Conservation (phyloP, 1,140 invertebrate genomes). For the Pseudomyrmex dendroicus region DNA sequence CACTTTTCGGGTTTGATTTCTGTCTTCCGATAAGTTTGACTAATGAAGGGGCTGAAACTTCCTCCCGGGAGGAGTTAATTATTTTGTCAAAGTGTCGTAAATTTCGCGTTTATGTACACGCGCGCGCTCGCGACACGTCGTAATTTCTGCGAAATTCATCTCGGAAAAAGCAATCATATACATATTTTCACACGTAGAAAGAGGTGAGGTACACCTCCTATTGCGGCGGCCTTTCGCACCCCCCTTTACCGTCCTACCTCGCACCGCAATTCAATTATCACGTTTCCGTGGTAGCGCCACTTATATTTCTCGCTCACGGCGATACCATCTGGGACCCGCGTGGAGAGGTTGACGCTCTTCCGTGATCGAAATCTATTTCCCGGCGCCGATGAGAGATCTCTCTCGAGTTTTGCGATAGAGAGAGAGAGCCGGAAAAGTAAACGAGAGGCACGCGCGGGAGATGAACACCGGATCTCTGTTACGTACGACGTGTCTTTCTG, state of each 20-base stretch:
- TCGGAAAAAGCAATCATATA: not conserved
- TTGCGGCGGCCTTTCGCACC: too few species aligned
- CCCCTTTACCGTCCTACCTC: not conserved
- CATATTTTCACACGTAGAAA: not conserved
- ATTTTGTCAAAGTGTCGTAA: not conserved
- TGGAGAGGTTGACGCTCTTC: not conserved
- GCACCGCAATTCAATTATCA: slow-evolving; percentile 41
- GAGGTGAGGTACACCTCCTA: too few species aligned
- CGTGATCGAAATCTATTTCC: slow-evolving; percentile 50
- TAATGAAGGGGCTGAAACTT: too few species aligned
- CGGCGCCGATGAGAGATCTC: slow-evolving; percentile 3
- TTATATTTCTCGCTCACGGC: slow-evolving; percentile 31
- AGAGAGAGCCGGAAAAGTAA: slow-evolving; percentile 2
- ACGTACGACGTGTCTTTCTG: slow-evolving; percentile 19
- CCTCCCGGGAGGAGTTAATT: not conserved
- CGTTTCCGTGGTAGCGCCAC: slow-evolving; percentile 10
- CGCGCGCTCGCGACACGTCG: not conserved
- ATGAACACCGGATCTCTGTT: slow-evolving; percentile 45
- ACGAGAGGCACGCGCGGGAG: slow-evolving; percentile 26
- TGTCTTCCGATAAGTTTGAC: too few species aligned
- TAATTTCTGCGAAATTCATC: not conserved
- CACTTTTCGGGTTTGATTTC: too few species aligned
- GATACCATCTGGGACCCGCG: not conserved
- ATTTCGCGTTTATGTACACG: not conserved
- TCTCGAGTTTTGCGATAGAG: not conserved